Conservation (phyloP, 37 sponge, comb jelly and placozoan genomes). For the Tethya wilhelma region DNA sequence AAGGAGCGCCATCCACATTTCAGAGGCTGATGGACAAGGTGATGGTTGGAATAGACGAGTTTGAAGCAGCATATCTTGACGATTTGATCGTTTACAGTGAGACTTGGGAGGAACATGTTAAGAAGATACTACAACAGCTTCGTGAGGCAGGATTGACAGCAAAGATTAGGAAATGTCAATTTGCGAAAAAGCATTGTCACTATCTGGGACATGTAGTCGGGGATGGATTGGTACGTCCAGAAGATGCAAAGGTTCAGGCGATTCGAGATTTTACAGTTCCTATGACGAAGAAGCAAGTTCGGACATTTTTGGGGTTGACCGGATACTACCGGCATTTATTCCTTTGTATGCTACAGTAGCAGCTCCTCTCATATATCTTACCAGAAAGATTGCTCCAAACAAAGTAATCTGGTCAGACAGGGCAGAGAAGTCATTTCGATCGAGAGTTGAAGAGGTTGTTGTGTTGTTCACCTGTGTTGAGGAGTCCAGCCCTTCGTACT, state of each 20-base stretch:
- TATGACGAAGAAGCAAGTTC: neutral
- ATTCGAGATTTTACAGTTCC: neutral
- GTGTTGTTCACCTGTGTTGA: too few relatives aligned
- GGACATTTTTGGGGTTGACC: neutral
- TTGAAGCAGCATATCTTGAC: neutral
- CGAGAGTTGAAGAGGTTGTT: too few relatives aligned
- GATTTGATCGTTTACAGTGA: neutral
- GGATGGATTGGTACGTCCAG: neutral
- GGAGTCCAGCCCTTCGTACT: too few relatives aligned
- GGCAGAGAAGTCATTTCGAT: too few relatives aligned
- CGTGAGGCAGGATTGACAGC: neutral
- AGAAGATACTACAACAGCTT: neutral
- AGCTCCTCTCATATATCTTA: too few relatives aligned
- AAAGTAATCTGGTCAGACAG: too few relatives aligned
- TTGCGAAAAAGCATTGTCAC: neutral
- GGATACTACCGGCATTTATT: too few relatives aligned
- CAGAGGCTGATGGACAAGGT: conserved; percentile 60
- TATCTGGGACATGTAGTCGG: too few relatives aligned
- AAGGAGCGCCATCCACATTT: conserved; percentile 55
- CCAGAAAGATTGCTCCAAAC: too few relatives aligned
- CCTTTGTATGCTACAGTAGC: too few relatives aligned
- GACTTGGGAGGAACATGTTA: neutral
- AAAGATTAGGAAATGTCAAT: neutral
- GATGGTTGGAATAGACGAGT: conserved; percentile 5
- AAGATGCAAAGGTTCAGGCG: neutral